phyloP scores from a whole-genome alignment of 37 sponge, comb jelly and placozoan genomes.

The Lycopodina hypogea region DNA sequence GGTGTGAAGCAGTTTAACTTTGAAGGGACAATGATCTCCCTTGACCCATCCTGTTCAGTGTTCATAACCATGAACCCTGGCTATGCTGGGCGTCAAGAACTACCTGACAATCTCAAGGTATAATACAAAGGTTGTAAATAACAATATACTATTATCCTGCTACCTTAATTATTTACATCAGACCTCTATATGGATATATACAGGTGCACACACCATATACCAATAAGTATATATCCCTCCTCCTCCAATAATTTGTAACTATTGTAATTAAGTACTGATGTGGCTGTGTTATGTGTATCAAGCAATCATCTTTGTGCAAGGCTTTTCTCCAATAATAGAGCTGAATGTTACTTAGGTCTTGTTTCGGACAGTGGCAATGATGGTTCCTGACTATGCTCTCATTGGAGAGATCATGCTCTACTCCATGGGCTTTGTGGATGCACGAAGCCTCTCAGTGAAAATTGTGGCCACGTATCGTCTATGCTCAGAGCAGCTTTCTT shows the following conservation, averaged over 20 bases:
- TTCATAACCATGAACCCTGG: constrained; percentile 99
- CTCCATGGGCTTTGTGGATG: constrained; percentile 99
- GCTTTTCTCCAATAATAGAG: neutral
- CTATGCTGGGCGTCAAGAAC: constrained; percentile 96
- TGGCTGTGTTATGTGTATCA: too few relatives aligned
- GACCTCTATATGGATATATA: neutral
- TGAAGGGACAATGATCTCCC: constrained; percentile 92
- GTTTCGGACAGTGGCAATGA: constrained; percentile 97
- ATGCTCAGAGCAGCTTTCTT: constrained; percentile 98
- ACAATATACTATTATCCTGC: neutral
- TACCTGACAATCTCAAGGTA: constrained; percentile 98
- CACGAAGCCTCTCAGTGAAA: constrained; percentile 91
- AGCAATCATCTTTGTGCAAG: too few relatives aligned
- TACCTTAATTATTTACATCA: neutral
- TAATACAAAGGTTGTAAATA: neutral
- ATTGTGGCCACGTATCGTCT: constrained; percentile 94
- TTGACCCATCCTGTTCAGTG: constrained; percentile 91
- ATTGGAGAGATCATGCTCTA: constrained; percentile 98
- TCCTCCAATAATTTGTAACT: neutral
- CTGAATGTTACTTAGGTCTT: constrained; percentile 51
- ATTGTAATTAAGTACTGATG: too few relatives aligned
- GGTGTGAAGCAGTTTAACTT: constrained; percentile 79
- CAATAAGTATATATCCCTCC: neutral
- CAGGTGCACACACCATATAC: neutral
- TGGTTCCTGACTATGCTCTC: constrained; percentile 98